Evolutionary conservation across 2,888 invertebrate genomes (phyloP).

Genomic region (Tinea semifulvella): DNA sequence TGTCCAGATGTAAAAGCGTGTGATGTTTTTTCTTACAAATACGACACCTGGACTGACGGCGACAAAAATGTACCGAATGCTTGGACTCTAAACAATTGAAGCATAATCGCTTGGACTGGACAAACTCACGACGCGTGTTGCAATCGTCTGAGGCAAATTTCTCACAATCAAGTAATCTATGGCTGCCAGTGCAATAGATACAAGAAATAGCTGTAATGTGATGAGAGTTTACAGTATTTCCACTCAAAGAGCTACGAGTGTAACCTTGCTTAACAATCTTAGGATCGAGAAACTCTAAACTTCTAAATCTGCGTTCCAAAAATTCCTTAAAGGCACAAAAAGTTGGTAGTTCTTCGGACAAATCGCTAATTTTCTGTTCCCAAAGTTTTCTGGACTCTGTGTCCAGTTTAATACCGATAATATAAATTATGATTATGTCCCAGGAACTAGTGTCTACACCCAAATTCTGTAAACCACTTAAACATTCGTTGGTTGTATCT

Average conservation of each 20-base stretch:
- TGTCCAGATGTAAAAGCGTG: not conserved
- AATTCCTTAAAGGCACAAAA: not conserved
- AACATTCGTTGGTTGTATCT: constrained; percentile 15
- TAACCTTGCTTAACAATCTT: not conserved
- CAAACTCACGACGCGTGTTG: not conserved
- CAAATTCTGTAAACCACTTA: constrained; percentile 11
- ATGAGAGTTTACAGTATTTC: not conserved
- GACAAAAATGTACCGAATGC: not conserved
- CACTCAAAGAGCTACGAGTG: not conserved
- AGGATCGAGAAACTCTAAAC: not conserved
- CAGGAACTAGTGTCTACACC: constrained; percentile 10
- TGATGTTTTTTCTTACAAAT: not conserved
- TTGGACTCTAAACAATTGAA: too few relatives aligned
- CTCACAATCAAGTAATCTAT: not conserved
- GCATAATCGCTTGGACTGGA: not conserved
- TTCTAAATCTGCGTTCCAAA: not conserved
- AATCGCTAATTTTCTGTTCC: not conserved
- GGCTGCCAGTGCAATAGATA: not conserved
- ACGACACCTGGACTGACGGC: not conserved
- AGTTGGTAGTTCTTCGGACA: not conserved
- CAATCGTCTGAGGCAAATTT: not conserved
- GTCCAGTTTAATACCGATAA: not conserved
- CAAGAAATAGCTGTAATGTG: not conserved
- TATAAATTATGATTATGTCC: constrained; percentile 11
- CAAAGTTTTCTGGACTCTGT: not conserved